Percentiles rank a stretch among this genome's conserved stretches.
These are phyloP conservation scores for Bradypus variegatus DNA, from an alignment of 2,797 vertebrate genomes.

Conservation along the genomic window DNA sequence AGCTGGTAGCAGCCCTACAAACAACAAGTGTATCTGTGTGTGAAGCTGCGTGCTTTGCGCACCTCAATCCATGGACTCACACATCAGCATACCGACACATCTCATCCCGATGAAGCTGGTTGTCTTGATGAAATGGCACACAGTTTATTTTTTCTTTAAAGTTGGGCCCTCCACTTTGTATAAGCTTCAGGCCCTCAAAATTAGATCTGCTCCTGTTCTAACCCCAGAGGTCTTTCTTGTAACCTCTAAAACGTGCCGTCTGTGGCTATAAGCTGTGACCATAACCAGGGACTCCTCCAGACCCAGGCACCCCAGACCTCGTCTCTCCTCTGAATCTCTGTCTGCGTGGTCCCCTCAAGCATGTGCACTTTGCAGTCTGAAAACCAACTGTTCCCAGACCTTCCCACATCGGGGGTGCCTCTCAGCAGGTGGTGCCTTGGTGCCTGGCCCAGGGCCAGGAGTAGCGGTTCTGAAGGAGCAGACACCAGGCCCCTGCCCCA, in stretches of 20 bases:
- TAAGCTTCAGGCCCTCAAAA: not conserved
- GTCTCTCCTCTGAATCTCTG: not conserved
- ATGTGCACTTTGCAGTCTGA: not conserved
- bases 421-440: not conserved
- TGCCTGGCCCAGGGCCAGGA: not conserved
- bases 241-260: not conserved
- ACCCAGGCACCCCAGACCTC: not conserved
- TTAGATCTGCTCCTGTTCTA: not conserved
- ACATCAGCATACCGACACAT: fast-evolving
- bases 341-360: too few species aligned
- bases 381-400: not conserved
- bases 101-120: not conserved
- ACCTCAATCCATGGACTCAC: fast-evolving
- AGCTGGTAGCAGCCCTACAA: not conserved
- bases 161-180: too few species aligned
- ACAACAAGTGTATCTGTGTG: too few species aligned
- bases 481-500: fast-evolving
- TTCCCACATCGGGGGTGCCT: not conserved
- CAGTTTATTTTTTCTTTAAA: not conserved
- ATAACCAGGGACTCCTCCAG: not conserved
- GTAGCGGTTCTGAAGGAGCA: not conserved
- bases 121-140: not conserved
- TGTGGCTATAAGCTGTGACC: not conserved
- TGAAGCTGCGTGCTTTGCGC: not conserved
- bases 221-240: not conserved